Percentiles rank a stretch among this genome's conserved stretches.
phyloP scores from a whole-genome alignment of 2,888 invertebrate genomes.

The Seira ritae region DNA sequence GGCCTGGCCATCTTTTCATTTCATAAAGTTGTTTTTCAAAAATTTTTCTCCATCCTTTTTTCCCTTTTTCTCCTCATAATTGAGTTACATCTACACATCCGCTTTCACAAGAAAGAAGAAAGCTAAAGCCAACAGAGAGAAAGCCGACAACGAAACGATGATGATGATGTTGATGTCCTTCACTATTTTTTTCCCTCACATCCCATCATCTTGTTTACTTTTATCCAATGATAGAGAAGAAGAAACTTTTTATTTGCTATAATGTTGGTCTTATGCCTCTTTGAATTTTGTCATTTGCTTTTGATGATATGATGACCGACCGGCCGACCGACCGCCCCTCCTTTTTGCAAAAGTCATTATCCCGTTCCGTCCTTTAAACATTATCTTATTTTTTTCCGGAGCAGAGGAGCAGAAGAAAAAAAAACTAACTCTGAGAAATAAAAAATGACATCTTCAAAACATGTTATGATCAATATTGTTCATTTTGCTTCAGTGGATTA shows the following conservation, averaged over 20 bases:
- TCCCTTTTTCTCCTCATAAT: background rate
- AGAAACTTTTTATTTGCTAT: too few relatives aligned
- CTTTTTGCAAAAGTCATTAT: constrained; percentile 44
- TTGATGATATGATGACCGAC: background rate
- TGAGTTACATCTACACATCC: background rate
- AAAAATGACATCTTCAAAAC: constrained; percentile 17
- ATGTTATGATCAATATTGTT: constrained; percentile 16
- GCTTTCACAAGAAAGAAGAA: too few relatives aligned
- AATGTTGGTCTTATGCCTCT: too few relatives aligned
- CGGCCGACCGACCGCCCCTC: constrained; percentile 15
- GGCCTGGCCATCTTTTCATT: constrained; percentile 2
- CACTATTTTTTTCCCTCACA: too few relatives aligned
- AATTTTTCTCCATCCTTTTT: background rate
- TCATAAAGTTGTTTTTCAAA: constrained; percentile 3
- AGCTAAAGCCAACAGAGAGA: too few relatives aligned
- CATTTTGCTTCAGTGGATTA: background rate
- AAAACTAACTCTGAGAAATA: constrained; percentile 9
- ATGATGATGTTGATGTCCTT: too few relatives aligned
- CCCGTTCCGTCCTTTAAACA: background rate
- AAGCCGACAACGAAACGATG: too few relatives aligned
- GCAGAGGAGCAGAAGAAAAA: background rate
- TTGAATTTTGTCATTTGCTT: too few relatives aligned
- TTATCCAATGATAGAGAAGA: too few relatives aligned
- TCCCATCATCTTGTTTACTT: too few relatives aligned
- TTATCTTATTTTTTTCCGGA: background rate